Conservation (phyloP, 2,888 invertebrate genomes). For the Conomelus anceps region DNA sequence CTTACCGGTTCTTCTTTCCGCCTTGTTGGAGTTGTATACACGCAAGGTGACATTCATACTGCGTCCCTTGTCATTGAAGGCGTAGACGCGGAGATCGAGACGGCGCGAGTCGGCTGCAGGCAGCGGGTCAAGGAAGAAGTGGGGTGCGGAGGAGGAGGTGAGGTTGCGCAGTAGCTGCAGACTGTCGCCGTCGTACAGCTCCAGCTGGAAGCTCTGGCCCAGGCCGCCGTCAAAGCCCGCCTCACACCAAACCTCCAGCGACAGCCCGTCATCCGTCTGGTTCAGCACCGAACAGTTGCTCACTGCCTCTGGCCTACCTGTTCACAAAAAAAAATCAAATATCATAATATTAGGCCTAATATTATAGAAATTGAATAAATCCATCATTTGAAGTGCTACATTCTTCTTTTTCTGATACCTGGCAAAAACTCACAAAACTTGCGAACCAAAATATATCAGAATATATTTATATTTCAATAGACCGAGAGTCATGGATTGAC, state of each 20-base stretch:
- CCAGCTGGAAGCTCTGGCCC: constrained; percentile 64
- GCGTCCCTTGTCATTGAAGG: constrained; percentile 64
- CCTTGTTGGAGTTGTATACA: constrained; percentile 64
- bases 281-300: constrained; percentile 67
- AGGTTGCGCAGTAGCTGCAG: constrained; percentile 50
- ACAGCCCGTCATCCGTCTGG: constrained; percentile 63
- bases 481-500: no score
- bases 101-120: constrained; percentile 48
- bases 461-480: no score
- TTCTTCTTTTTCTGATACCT: no score
- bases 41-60: constrained; percentile 58
- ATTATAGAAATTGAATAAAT: no score
- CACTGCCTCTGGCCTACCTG: constrained; percentile 66
- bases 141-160: constrained; percentile 50
- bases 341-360: no score
- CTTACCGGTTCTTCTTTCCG: constrained; percentile 43
- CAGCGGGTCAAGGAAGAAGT: constrained; percentile 59
- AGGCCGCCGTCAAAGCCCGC: constrained; percentile 73
- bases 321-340: constrained; percentile 18
- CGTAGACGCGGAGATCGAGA: constrained; percentile 60
- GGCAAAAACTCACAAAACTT: no score
- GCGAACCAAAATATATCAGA: no score
- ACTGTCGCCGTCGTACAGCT: constrained; percentile 52
- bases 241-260: constrained; percentile 62
- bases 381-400: no score